Evolutionary conservation across 2,797 vertebrate genomes (phyloP), one percentile per base, ranked within the genome.

Genomic region (Rallus crepitans): DNA sequence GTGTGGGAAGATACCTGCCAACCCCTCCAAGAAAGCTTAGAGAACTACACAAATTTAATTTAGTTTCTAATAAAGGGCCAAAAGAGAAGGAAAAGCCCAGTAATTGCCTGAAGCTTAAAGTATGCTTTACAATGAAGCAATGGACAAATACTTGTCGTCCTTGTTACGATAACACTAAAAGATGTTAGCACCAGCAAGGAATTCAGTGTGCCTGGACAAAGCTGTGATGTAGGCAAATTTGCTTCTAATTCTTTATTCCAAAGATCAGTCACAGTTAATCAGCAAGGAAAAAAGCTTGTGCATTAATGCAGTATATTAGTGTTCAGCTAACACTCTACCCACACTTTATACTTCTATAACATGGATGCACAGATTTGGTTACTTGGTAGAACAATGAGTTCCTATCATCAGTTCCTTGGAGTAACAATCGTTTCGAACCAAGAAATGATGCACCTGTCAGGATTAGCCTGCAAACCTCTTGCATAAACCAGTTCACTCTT

Each of bases 401-500:
- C 83, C 76, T 21, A 55, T 2, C 76, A 70, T 11, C 59, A 76
- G 66, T 35, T 88, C 69, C 70, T 59, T 59, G 55, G 83, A 94
- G 63, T 45, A 79, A 76, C 66, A 82, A 82, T 66, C 70, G 89
- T 82, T 76, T 91, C 70, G 63, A 45, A 72, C 33, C 81, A 96
- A 52, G 83, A 89, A 92, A 86, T 83, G 91, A 93, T 70, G 78
- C 73, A 91, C 75, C 75, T 96, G 96, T 93, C 95, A 96, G 63
- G 78, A 93, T 75, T 53, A 92, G 92, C 61, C 73, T 61, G 83
- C 77, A 93, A 96, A 91, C n/a, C 93, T 80, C 93, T 65, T 75
- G 87, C 83, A 92, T 35, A 89, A 96, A 89, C 70, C 95, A 92
- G 94, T 84, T 94, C 87, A n/a, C 70, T 92, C 91, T 89, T 94